A percentile compares a stretch with the other conserved stretches of the same genome.
Evolutionary conservation across 2,888 invertebrate genomes (phyloP).

Genomic region (Autographa pulchrina): DNA sequence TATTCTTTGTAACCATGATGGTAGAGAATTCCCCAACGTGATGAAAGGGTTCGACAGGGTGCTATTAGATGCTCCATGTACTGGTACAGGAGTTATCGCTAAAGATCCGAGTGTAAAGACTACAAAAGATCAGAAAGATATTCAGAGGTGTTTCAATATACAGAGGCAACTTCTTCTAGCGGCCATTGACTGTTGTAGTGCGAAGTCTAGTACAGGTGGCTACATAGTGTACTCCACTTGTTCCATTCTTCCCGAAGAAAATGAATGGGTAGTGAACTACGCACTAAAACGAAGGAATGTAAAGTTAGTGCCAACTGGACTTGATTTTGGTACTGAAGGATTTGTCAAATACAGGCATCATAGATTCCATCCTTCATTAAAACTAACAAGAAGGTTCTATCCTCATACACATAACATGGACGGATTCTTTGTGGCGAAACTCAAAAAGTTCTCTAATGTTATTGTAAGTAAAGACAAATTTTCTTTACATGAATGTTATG

Average conservation of each 20-base stretch:
- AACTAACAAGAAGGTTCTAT: slow-evolving; percentile 97
- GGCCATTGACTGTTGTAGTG: slow-evolving; percentile 99
- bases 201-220: slow-evolving; percentile 97
- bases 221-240: slow-evolving; percentile 99
- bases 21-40: slow-evolving; percentile 94
- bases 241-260: slow-evolving; percentile 99
- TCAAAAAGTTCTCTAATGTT: slow-evolving; percentile 98
- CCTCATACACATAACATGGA: slow-evolving; percentile 99
- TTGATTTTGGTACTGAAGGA: slow-evolving; percentile 98
- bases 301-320: slow-evolving; percentile 97
- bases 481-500: background rate
- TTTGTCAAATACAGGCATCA: slow-evolving; percentile 96
- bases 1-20: slow-evolving; percentile 96
- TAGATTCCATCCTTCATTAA: slow-evolving; percentile 97
- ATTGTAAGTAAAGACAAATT: slow-evolving; percentile 77
- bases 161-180: slow-evolving; percentile 97
- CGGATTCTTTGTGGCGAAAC: slow-evolving; percentile 99
- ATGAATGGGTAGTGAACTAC: slow-evolving; percentile 99
- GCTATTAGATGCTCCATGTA: slow-evolving; percentile 99
- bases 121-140: slow-evolving; percentile 96
- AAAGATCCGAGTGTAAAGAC: slow-evolving; percentile 99
- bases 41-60: slow-evolving; percentile 98
- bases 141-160: slow-evolving; percentile 96
- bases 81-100: slow-evolving; percentile 99
- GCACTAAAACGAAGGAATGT: slow-evolving; percentile 97